Base-by-base conservation (phyloP, 2,113 vertebrate genomes). In the Ailuropoda melanoleuca region DNA sequence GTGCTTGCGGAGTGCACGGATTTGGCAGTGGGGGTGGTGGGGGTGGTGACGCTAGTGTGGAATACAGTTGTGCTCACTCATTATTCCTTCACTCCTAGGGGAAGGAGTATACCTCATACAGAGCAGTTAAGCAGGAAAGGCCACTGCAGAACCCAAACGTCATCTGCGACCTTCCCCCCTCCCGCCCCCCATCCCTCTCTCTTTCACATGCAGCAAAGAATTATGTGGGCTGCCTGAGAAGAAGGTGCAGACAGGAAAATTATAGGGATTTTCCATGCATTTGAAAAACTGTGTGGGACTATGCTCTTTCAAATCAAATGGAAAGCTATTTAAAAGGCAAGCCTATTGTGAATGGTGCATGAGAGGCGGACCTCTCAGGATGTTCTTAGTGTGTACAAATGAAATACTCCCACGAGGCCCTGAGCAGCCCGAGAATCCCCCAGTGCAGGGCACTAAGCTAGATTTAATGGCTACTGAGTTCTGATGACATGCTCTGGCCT, bases 191-290 rank as follows among this genome's bases (percentile, higher is more conserved):
- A 46, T 64, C 62, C 21, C 23, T 68, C 34, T 90, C 46, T 91
- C 50, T 88, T 50, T 72, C 66, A 55, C 6, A 19, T 19, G 60
- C 23, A 95, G 55, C 37, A 91, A 74, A 90, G 62, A 48, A 81
- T 56, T 64, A 37, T 66, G 86, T 96, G 37, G 96, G 86, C 37
- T 95, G 60, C 43, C 29, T 66, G 72, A 24, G 60, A 60, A 88
- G 55, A 83, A 23, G 34, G 8, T 46, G 2, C 24, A 77, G 93
- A 95, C 46, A 93, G 62, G 92, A 92, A 96, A 96, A 97, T 93
- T 39, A 95, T 81, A 97, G 93, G 82, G 96, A 48, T 92, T 98
- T 95, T 96, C 97, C 90, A 90, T 46, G 56, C 50, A 55, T 88
- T 95, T 34, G 15, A 74, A 96, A 91, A 93, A 55, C 43, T 19